phyloP scores from a whole-genome alignment of 2,797 vertebrate species.

The Hippoglossus hippoglossus region DNA sequence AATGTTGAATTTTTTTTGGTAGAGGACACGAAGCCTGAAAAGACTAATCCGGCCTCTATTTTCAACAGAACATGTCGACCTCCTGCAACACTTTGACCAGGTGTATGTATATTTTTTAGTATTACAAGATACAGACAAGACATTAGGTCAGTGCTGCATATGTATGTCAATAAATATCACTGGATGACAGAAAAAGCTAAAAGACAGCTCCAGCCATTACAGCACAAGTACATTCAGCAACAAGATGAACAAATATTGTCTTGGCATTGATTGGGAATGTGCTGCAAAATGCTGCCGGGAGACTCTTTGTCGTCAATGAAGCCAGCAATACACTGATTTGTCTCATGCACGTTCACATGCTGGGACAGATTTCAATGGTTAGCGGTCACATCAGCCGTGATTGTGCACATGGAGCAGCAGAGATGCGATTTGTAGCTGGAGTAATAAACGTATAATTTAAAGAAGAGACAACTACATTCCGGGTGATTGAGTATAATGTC shows the following conservation, averaged over 20 bases:
- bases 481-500: slow-evolving; percentile 7
- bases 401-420: too few species aligned
- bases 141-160: neutral
- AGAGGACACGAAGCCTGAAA: neutral
- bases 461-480: slow-evolving; percentile 26
- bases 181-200: neutral
- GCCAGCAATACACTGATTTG: neutral
- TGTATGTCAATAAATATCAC: neutral
- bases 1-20: neutral
- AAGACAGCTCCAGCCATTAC: too few species aligned
- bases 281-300: neutral
- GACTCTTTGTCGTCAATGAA: slow-evolving; percentile 6
- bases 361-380: neutral
- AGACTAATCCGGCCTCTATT: neutral
- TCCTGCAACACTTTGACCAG: too few species aligned
- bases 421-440: neutral
- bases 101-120: too few species aligned
- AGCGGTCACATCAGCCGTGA: neutral
- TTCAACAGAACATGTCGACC: neutral
- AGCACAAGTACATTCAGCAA: too few species aligned
- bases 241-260: neutral
- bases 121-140: too few species aligned
- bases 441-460: slow-evolving; percentile 1
- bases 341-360: neutral
- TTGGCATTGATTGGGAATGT: neutral